A percentile compares a stretch with the other conserved stretches of the same genome.
phyloP scores from a whole-genome alignment of 2,797 vertebrate species.

The Gymnoscopelus microlampas region DNA sequence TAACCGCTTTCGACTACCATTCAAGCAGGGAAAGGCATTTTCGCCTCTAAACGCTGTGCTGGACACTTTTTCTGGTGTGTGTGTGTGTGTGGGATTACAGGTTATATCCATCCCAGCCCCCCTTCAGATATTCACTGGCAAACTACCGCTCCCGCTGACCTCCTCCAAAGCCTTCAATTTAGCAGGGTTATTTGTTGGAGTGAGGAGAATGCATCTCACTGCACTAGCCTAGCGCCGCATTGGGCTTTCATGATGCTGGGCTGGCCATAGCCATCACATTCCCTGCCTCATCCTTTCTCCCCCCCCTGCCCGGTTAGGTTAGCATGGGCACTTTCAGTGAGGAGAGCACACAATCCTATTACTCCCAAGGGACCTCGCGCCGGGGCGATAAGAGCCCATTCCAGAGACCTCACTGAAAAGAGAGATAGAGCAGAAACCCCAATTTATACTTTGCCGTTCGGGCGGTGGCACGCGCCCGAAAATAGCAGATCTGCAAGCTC shows the following conservation, averaged over 20 bases:
- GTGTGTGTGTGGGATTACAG: constrained; percentile 72
- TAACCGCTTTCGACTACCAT: constrained; percentile 56
- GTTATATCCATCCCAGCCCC: constrained; percentile 58
- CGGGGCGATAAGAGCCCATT: constrained; percentile 72
- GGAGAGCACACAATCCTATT: constrained; percentile 82
- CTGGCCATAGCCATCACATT: constrained; percentile 61
- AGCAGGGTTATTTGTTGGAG: constrained; percentile 75
- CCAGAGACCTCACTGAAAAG: constrained; percentile 48
- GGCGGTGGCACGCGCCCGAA: no score
- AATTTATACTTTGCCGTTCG: no score
- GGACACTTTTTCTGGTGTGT: constrained; percentile 71
- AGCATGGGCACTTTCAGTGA: constrained; percentile 72
- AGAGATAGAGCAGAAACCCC: constrained; percentile 34
- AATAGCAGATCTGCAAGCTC: no score
- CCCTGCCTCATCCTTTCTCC: constrained; percentile 44
- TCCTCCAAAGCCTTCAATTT: constrained; percentile 75
- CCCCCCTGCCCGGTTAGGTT: constrained; percentile 57
- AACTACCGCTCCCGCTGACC: constrained; percentile 74
- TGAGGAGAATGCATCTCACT: constrained; percentile 63
- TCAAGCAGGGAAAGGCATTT: constrained; percentile 70
- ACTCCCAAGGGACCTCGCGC: constrained; percentile 66
- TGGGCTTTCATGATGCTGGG: constrained; percentile 66
- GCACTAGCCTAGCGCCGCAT: constrained; percentile 33
- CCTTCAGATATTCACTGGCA: constrained; percentile 72
- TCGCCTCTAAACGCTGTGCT: constrained; percentile 69